Evolutionary conservation across 1,140 invertebrate genomes (phyloP).

Genomic region (Artemia franciscana): DNA sequence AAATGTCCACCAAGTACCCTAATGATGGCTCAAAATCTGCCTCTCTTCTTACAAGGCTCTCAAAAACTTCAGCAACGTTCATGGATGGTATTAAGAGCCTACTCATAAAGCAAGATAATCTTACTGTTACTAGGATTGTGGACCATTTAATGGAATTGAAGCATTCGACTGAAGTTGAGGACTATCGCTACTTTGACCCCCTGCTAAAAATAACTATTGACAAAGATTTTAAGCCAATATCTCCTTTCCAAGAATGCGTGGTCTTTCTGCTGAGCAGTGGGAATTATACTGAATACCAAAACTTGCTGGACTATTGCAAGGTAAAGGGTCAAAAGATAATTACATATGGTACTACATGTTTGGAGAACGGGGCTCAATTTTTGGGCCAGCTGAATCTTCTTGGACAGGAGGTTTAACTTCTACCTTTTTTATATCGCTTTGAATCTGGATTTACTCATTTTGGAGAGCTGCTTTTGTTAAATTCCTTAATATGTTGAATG

Average conservation of each 20-base stretch:
- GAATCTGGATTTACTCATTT: no score
- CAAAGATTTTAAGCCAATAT: constrained; percentile 10
- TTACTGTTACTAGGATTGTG: constrained; percentile 72
- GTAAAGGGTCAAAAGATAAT: constrained; percentile 20
- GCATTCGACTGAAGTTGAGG: constrained; percentile 48
- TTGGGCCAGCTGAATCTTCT: no score
- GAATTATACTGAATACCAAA: constrained; percentile 98
- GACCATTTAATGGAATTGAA: constrained; percentile 74
- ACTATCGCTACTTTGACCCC: constrained; percentile 77
- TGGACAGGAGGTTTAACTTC: no score
- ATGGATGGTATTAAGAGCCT: constrained; percentile 99
- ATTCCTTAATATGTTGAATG: no score
- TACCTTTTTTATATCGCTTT: no score
- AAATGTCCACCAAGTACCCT: constrained; percentile 45
- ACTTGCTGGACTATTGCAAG: constrained; percentile 87
- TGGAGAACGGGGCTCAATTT: background rate
- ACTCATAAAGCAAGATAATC: constrained; percentile 79
- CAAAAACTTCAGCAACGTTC: constrained; percentile 91
- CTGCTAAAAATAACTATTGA: no score
- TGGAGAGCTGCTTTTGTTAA: no score
- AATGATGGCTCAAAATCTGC: constrained; percentile 91
- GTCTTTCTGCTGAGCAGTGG: constrained; percentile 95
- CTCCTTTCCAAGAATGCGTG: constrained; percentile 61
- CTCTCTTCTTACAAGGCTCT: constrained; percentile 93
- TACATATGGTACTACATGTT: background rate